These are phyloP conservation scores for Thalpophila matura DNA, from an alignment of 2,888 invertebrate genomes.

Conservation along the genomic window DNA sequence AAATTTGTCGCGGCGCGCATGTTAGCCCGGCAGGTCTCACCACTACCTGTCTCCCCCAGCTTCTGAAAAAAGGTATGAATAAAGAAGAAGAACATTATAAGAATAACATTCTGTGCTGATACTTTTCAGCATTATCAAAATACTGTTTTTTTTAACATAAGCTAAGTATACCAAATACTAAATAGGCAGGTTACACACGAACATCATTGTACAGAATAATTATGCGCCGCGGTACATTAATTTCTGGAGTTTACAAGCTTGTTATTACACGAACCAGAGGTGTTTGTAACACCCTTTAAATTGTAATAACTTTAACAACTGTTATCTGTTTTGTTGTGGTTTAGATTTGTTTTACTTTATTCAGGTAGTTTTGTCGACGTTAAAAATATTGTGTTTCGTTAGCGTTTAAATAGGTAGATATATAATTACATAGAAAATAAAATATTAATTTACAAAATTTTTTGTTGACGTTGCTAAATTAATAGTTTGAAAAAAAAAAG, in stretches of 20 bases:
- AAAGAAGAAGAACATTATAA: no score
- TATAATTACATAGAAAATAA: no score
- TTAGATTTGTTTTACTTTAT: neutral
- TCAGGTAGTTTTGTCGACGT: neutral
- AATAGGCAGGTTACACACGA: constrained; percentile 5
- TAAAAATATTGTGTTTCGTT: neutral
- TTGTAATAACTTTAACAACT: constrained; percentile 17
- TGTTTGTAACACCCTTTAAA: constrained; percentile 14
- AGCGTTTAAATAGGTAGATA: neutral
- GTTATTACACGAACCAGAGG: constrained; percentile 16
- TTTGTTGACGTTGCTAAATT: no score
- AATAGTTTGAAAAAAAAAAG: no score
- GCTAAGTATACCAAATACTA: constrained; percentile 6
- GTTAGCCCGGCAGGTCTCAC: no score
- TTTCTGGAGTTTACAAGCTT: constrained; percentile 34
- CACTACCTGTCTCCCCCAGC: no score
- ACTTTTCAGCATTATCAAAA: neutral
- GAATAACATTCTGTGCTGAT: no score
- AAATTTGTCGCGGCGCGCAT: no score
- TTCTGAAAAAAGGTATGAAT: no score
- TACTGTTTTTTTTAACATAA: neutral
- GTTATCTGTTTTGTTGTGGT: neutral
- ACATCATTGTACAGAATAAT: constrained; percentile 31
- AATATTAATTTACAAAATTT: neutral
- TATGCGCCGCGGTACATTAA: constrained; percentile 24